Base-by-base conservation (phyloP, 2,888 invertebrate genomes). In the Cephus nigrinus region DNA sequence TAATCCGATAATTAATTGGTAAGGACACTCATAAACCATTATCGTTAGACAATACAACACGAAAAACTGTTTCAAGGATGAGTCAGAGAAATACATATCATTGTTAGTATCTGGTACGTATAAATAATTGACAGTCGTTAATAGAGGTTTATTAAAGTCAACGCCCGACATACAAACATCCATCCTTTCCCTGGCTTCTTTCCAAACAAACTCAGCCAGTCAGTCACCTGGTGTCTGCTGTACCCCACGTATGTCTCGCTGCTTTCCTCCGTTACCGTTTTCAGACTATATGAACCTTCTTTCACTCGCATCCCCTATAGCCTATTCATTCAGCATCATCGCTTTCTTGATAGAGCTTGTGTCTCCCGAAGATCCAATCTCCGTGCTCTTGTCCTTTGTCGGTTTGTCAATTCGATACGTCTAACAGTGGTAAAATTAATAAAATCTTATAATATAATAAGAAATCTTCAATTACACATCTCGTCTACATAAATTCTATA, bases 171-270 rank as follows among this genome's bases (percentile, higher is more conserved):
- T 73, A 73, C 75, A 81, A 77, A 77, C 78, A 80, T 78, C 80
- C 55, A 55, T 55, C 55, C 78, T 78, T 80, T 80, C 78, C 77
- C 72, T 75, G 80, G 81, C 80, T 81, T 81, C 78, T 35, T 68
- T 31, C 33, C 30, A 36, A 76, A 71, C 69, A 69, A 79, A 73
- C 74, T 79, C 71, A 68, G 68, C n/a, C 55, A 55, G 55, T 55
- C 55, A 55, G 55, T 55, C 55, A 55, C 55, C 55, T 55, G 55
- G 55, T 55, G 55, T 23, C 23, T 55, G 23, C 23, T 55, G 55
- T 55, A 55, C 9, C 2, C 55, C 23, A 55, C 55, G 55, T 55
- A 55, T 55, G 55, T 55, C 55, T 55, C 2, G 9, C 23, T 55
- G 23, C 55, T 9, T 9, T 55, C 9, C 55, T 73, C 76, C 33